Base-by-base conservation (phyloP, 2,797 vertebrate genomes). In the Coreius guichenoti region DNA sequence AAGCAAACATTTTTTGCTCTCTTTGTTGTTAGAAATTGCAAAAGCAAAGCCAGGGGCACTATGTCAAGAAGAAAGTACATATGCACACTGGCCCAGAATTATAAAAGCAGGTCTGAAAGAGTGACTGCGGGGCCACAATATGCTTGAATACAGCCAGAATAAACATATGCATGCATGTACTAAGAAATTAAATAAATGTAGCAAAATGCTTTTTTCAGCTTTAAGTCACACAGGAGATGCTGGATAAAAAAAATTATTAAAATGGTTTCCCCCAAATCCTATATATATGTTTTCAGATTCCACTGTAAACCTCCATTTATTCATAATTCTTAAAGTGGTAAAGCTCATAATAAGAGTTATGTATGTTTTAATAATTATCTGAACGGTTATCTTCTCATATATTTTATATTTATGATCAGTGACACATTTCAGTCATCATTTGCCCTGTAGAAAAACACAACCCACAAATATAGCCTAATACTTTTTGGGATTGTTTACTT, bases 1-100 rank as follows among this genome's bases (percentile, higher is more conserved):
- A 85, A 74, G 77, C 43, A 39, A 51, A 74, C 31, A 74, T 74
- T 65, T 85, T 43, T 70, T n/a, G 26, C 80, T 67, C 47, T 74
- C 67, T 70, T 83, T 83, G 58, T 78, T 86, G 81, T 69, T 61
- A 69, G 39, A 77, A 75, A 70, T 47, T 49, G 61, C 36, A 73
- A 56, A 29, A 54, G 43, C 43, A 61, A 58, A 67, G 70, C 83
- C 78, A 63, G 29, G 11, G 26, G 84, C 81, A 63, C 56, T 33
- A 43, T 63, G 80, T 90, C 85, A 67, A 39, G 39, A 73, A 56
- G 45, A 74, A 61, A 86, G 21, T 49, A 79, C 36, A 65, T 36
- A 36, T 49, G 31, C 49, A 65, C 78, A 69, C 61, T 33, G 47
- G 31, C 29, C 23, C 61, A 80, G 39, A 76, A 75, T 45, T 54